Evolutionary conservation across 2,797 vertebrate genomes (phyloP).

Genomic region (Lindbergichthys nudifrons): DNA sequence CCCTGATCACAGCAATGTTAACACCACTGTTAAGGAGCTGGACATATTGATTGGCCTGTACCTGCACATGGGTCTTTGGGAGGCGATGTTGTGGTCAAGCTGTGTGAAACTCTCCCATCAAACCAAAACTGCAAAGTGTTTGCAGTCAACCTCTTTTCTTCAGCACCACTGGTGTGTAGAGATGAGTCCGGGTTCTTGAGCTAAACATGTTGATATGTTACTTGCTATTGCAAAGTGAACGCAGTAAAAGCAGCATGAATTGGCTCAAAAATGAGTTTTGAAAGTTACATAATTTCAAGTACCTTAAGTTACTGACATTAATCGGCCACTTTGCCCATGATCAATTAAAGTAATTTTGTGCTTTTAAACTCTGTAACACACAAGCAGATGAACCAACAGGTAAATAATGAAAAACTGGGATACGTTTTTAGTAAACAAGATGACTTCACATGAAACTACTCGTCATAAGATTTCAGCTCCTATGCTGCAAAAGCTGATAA

Average conservation of each 20-base stretch:
- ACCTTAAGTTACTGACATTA: slow-evolving; percentile 30
- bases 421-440: neutral
- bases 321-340: slow-evolving; percentile 16
- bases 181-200: neutral
- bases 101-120: no score
- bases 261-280: neutral
- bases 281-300: slow-evolving; percentile 2
- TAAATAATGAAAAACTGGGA: slow-evolving; percentile 9
- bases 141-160: no score
- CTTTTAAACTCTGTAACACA: neutral
- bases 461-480: slow-evolving; percentile 40
- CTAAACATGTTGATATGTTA: neutral
- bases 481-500: slow-evolving; percentile 45
- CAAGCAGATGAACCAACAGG: neutral
- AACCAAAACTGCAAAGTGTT: no score
- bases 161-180: no score
- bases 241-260: neutral
- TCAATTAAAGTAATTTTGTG: slow-evolving; percentile 12
- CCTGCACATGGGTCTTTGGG: neutral
- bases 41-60: slow-evolving; percentile 18
- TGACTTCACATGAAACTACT: slow-evolving; percentile 23
- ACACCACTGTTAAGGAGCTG: slow-evolving; percentile 19
- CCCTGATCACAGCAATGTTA: slow-evolving; percentile 10
- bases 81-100: no score
- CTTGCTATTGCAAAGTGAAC: neutral